phyloP scores from a whole-genome alignment of 2,113 vertebrate genomes.

The Hemicordylus capensis region DNA sequence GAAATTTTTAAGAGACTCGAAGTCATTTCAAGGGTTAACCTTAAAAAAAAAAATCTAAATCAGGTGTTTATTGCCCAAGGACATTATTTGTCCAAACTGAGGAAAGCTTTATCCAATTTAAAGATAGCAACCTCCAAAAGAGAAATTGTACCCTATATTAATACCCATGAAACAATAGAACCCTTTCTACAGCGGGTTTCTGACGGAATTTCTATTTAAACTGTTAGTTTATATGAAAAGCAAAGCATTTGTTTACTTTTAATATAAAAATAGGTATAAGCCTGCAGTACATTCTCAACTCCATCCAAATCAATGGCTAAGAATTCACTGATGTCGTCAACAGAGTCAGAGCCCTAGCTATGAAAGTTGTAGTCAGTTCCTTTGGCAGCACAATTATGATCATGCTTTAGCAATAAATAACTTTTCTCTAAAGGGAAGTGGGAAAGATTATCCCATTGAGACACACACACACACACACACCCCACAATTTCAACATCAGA shows the following conservation, averaged over 20 bases:
- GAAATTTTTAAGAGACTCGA: accelerated
- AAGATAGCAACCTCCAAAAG: slow-evolving; percentile 8
- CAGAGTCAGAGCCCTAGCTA: background rate
- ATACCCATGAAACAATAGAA: slow-evolving; percentile 42
- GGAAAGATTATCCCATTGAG: slow-evolving; percentile 47
- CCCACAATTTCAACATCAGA: slow-evolving; percentile 59
- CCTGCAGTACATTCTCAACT: slow-evolving; percentile 57
- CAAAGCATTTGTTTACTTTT: slow-evolving; percentile 54
- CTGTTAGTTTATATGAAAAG: slow-evolving; percentile 52
- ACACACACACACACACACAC: slow-evolving; percentile 63
- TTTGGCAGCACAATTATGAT: slow-evolving; percentile 79
- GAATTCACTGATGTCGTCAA: slow-evolving; percentile 6
- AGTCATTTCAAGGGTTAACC: background rate
- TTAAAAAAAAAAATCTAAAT: background rate
- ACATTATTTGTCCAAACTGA: background rate
- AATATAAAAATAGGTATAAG: slow-evolving; percentile 73
- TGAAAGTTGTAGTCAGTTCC: slow-evolving; percentile 63
- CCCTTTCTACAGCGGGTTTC: slow-evolving; percentile 45
- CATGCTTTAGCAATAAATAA: slow-evolving; percentile 79
- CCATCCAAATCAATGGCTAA: slow-evolving; percentile 4
- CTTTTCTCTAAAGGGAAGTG: slow-evolving; percentile 61
- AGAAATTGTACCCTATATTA: slow-evolving; percentile 4
- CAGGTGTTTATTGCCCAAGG: background rate
- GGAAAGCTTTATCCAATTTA: background rate
- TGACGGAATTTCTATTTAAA: slow-evolving; percentile 44